Evolutionary conservation across 2,888 invertebrate genomes (phyloP), one percentile per base, ranked within the genome.

Genomic region (Neuroscelio doddi): DNA sequence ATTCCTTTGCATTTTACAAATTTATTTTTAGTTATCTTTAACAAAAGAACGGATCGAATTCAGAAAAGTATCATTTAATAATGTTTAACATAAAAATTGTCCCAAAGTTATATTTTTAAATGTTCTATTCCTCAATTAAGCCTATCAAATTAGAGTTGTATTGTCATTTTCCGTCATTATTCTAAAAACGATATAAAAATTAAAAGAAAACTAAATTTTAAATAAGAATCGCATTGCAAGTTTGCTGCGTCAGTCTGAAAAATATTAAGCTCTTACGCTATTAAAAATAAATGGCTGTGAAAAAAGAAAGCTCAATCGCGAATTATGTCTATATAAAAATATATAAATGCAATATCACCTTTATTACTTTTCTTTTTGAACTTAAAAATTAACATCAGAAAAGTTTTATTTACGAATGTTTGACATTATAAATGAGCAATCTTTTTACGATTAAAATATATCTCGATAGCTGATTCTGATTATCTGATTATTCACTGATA

Each of bases 191-290:
- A 62, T 46, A 36, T 49, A 61, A 61, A 53, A 62, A 50, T 50
- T 50, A 55, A 62, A 39, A 62, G 45, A 55, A 24, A 26, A 50
- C 53, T 38, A 45, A 45, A 41, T 55, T 55, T 44, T 38, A 62
- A 62, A 62, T 27, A 45, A 55, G 42, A 55, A 50, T 38, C 53
- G 50, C 55, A 49, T 50, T 34, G 36, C 15, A 45, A 45, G 52
- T 61, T 61, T 53, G 34, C 46, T 50, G 42, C 15, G 39, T 59
- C 61, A 61, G 61, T 61, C 61, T 61, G 53, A 53, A 61, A 49
- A 53, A 55, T 50, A 36, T 53, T 50, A 53, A 61, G 44, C 44
- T 15, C 39, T 52, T 30, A 52, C 38, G 27, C 41, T 52, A 47
- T 47, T 41, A 34, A 51, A 44, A 42, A 21, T 44, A 26, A 41